Evolutionary conservation across 2,888 invertebrate genomes (phyloP), one percentile per base, ranked within the genome.

Genomic region (Rhingia rostrata): DNA sequence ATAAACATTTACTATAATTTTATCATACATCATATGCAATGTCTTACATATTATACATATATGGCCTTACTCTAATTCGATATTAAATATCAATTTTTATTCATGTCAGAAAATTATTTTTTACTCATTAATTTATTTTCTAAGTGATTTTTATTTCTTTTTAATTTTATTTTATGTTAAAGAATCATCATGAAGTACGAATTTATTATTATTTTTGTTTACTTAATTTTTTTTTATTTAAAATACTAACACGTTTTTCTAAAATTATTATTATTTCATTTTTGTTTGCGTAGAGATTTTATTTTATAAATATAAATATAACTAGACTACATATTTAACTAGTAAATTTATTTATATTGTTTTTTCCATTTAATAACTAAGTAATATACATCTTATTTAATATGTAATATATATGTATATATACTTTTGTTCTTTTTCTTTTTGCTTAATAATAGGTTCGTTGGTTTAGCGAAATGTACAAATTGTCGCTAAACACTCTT

Each of bases 381-480:
- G 12, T 51, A 60, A 9, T 66, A 12, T 70, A 67, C 56, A 74
- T 43, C 63, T 49, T 60, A 56, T 6, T 35, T 22, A 33, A 22
- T 67, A 51, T 30, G 47, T 43, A 72, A 73, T 41, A 10, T 14
- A 54, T 53, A 41, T 54, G 22, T 60, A 1, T 51, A 33, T 60
- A 2, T 49, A 41, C 7, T 49, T 41, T 32, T 43, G 10, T 61
- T n/a, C 9, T n/a, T 6, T 35, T 63, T 63, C 37, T 35, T 35
- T 53, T 66, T 66, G 10, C 12, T 47, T 64, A 73, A 33, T 49
- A n/a, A 33, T 69, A 79, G 35, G 69, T 83, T 83, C 83, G 83
- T 69, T 70, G 47, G 74, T 56, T 80, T 84, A 84, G 84, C 80
- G 84, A 84, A 80, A 84, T 84, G 80, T 84, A 84, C 84, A 84